Conservation (phyloP, 2,888 invertebrate genomes). For the Gisinianus flammeolus region DNA sequence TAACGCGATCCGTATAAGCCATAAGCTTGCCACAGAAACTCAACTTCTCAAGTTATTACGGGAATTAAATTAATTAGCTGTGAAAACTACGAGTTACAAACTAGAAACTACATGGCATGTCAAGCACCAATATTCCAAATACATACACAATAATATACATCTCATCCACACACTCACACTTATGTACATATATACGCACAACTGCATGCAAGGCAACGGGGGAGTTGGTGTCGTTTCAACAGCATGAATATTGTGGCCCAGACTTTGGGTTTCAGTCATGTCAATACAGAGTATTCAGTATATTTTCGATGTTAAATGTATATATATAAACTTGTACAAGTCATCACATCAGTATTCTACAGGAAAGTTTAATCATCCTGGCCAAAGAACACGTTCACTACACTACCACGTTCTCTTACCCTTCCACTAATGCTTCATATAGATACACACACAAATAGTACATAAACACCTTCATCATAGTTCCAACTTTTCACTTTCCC, state of each 20-base stretch:
- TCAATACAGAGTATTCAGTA: no score
- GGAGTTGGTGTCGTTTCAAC: conserved; percentile 13
- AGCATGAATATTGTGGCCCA: conserved; percentile 23
- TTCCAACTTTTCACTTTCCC: conserved; percentile 4
- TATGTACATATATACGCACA: not conserved
- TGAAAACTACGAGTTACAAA: not conserved
- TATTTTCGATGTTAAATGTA: not conserved
- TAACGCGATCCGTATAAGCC: no score
- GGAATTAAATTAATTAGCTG: conserved; percentile 12
- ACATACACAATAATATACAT: no score
- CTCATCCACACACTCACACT: no score
- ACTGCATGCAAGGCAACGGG: no score
- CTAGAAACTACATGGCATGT: not conserved
- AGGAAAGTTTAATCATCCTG: conserved; percentile 29
- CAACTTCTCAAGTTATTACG: not conserved
- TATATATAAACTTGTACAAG: not conserved
- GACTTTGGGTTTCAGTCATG: not conserved
- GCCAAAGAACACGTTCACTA: not conserved
- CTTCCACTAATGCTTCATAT: not conserved
- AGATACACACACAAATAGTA: not conserved
- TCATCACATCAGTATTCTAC: conserved; percentile 27
- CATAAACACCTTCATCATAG: not conserved
- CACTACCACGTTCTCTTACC: conserved; percentile 6
- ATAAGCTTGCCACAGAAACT: not conserved
- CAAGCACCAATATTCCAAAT: not conserved